Evolutionary conservation across 30 jellyfish, hydroid and myxozoan species (phyloP), one percentile per base, ranked within the genome.

Genomic region (Aurelia aurita complex sp. Pacific): DNA sequence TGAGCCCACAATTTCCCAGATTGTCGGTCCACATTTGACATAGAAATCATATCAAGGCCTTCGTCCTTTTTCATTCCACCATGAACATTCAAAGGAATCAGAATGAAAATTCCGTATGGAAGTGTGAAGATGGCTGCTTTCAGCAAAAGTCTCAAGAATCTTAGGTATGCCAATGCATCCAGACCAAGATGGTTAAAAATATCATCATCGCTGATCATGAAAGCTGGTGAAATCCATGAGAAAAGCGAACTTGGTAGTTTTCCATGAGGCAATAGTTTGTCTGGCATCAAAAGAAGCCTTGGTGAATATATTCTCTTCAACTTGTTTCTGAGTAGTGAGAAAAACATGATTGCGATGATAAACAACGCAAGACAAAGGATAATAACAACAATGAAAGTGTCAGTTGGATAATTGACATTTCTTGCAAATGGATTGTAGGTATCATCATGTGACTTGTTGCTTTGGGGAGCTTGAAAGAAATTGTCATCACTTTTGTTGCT

Each of bases 1-100:
- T 94, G 99, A 8, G 95, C 96, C 99, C 99, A 94, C 35, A 94
- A 40, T 36, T 84, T 77, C 12, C 83, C 62, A 33, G 99, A 94
- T 6, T 74, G 83, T 14, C 55, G 79, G 17, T 50, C 64, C 67
- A 94, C 88, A 67, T 94, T 94, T 52, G 99, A 94, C 97, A 94
- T 80, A 76, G 98, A 90, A 23, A 94, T 65, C 76, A 35, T 81
- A 63, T 85, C 96, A 46, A 94, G 83, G 9, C 90, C 92, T 74
- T 94, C 99, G 60, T 40, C 68, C 62, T 89, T 70, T 3, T 94
- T 29, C 84, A 75, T 78, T 35, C 90, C 97, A 8, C 99, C 99
- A 67, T 84, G 76, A 5, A 83, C 82, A 85, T 94, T 94, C 79
- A 94, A 52, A 29, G 99, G 99, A 23, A 94, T 46, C 73, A 94